A percentile compares a stretch with the other conserved stretches of the same genome.
Conservation (phyloP, 2,113 vertebrate genomes). For the Gymnarchus niloticus region DNA sequence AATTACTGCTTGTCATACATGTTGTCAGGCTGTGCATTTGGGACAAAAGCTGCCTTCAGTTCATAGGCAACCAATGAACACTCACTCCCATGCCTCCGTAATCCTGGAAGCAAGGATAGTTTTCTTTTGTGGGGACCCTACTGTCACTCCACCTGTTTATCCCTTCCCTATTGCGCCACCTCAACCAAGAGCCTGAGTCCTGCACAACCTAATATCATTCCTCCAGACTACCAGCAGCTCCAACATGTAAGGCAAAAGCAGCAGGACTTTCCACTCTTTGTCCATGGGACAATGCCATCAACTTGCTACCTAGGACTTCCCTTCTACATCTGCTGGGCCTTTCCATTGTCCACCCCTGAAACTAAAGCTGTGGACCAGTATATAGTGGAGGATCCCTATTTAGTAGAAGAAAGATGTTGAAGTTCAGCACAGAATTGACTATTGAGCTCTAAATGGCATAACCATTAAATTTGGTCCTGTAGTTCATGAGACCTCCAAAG, state of each 20-base stretch:
- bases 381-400: not conserved
- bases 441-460: no score
- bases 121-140: not conserved
- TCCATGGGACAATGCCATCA: not conserved
- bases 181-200: not conserved
- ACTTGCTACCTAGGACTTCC: not conserved
- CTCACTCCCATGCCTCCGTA: constrained; percentile 32
- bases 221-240: not conserved
- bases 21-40: constrained; percentile 53
- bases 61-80: constrained; percentile 6
- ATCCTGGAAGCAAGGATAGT: not conserved
- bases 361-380: not conserved
- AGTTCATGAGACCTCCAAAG: no score
- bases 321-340: not conserved
- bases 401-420: no score
- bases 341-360: not conserved
- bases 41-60: constrained; percentile 25
- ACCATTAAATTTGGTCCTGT: no score
- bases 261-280: not conserved
- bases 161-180: not conserved
- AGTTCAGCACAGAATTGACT: no score
- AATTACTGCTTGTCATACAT: constrained; percentile 60
- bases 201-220: not conserved
- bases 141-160: not conserved
- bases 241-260: not conserved